Evolutionary conservation across 1,140 invertebrate species (phyloP).

Genomic region (Meloidogyne chitwoodi): DNA sequence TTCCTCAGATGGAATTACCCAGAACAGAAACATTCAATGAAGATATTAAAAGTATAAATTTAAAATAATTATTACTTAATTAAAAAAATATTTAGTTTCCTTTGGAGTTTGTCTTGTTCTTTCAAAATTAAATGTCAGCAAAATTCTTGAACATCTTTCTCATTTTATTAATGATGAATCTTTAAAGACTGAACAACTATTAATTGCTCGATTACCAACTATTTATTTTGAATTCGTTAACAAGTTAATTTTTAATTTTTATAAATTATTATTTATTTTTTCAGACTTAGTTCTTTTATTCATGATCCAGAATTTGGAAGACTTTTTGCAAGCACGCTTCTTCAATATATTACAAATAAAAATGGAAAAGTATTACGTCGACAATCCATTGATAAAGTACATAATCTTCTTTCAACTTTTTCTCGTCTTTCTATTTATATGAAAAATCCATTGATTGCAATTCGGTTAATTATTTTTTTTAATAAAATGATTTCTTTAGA

Average conservation of each 20-base stretch:
- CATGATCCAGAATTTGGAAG: slow-evolving; percentile 3
- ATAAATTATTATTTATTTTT: not conserved
- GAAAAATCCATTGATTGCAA: slow-evolving; percentile 1
- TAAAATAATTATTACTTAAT: not conserved
- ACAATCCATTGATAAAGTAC: not conserved
- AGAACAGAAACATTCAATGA: not conserved
- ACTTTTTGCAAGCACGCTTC: slow-evolving; percentile 6
- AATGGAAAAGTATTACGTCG: not conserved
- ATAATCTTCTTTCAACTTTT: slow-evolving; percentile 1
- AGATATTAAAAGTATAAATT: not conserved
- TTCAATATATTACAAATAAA: slow-evolving; percentile 8
- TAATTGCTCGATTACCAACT: slow-evolving; percentile 1
- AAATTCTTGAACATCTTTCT: slow-evolving; percentile 7
- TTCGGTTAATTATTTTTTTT: slow-evolving; percentile 1
- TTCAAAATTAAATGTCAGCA: slow-evolving; percentile 5
- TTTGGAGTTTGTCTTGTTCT: not conserved
- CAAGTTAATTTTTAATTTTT: not conserved
- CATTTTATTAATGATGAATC: not conserved
- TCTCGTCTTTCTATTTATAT: slow-evolving; percentile 1
- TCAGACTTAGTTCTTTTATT: not conserved
- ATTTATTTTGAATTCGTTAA: slow-evolving; percentile 17
- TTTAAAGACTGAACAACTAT: not conserved
- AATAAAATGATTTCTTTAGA: not conserved
- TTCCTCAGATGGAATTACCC: not conserved
- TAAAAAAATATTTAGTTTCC: not conserved